Evolutionary conservation across 2,797 vertebrate genomes (phyloP).

Genomic region (Malacoraja senta): DNA sequence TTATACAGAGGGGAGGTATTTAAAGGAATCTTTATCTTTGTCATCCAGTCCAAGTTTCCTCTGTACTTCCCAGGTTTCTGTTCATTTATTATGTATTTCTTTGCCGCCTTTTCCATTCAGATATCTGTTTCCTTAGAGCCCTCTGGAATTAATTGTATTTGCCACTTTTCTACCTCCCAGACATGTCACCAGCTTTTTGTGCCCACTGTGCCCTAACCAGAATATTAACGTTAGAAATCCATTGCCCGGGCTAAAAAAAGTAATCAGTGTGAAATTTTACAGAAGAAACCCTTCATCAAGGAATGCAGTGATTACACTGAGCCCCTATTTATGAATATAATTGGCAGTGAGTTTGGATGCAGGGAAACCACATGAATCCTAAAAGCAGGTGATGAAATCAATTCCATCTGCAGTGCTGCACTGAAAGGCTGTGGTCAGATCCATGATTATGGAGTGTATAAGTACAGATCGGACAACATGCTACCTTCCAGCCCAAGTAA

Average conservation of each 20-base stretch:
- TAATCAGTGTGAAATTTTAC: neutral
- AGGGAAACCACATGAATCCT: neutral
- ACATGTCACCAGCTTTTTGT: too few species aligned
- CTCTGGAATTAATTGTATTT: too few species aligned
- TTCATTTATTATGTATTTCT: too few species aligned
- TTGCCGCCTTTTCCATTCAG: too few species aligned
- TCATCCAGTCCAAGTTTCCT: too few species aligned
- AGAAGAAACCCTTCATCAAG: neutral
- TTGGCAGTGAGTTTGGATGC: neutral
- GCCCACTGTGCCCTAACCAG: neutral
- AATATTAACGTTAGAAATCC: neutral
- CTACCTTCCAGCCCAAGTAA: too few species aligned
- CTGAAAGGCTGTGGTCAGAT: neutral
- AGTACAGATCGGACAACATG: neutral
- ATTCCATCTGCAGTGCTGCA: neutral
- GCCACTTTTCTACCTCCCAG: too few species aligned
- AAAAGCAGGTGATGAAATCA: neutral
- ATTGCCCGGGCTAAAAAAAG: neutral
- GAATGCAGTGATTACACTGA: neutral
- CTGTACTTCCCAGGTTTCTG: too few species aligned
- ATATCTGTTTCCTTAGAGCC: too few species aligned
- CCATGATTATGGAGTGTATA: neutral
- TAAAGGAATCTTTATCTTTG: too few species aligned
- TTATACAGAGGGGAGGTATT: too few species aligned
- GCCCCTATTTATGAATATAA: neutral